Base-by-base conservation (phyloP, 1,140 invertebrate genomes). In the Euwallacea fornicatus region DNA sequence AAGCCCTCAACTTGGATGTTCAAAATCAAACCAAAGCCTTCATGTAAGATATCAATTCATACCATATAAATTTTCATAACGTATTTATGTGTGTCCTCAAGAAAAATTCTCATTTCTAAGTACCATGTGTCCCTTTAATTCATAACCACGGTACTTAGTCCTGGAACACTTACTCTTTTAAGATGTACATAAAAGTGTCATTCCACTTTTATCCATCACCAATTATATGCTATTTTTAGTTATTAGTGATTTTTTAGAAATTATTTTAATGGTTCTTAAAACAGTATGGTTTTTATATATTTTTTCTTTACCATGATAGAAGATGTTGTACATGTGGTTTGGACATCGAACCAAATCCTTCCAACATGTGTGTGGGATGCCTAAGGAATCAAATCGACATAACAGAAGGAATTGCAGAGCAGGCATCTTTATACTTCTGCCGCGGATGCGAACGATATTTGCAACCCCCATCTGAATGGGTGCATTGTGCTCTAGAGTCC, bases 321-420 rank as follows among this genome's bases (percentile, higher is more conserved):
- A 83, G 91, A 77, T 95, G 93, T 78, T 95, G 93, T 78, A 88
- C 92, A 82, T 95, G 93, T 84, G 92, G 91, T 16, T 85, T 86
- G 54, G 77, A 83, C 11, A 95, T 99, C 54, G 91, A 95, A 74
- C 92, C 98, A 44, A 99, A 99, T 86, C 93, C 96, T 7, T 89
- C 95, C 2, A 99, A 99, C 82, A 98, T 98, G 94, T 99, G 98
- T 82, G 92, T 97, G 0, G 90, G 89, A 16, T 99, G 98, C 85
- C 83, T 99, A 11, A 85, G 96, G 46, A 90, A 90, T 44, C 86
- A 92, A 79, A 90, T 98, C 11, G 97, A 99, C 78, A 98, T 99
- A 47, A 96, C 96, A 21, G 95, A 97, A 81, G 93, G 91, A 21
- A 98, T 99, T 81, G 95, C 96, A 0, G 99, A 99, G 83, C 95